phyloP scores from a whole-genome alignment of 1,140 invertebrate species.

The Epicauta chinensis region DNA sequence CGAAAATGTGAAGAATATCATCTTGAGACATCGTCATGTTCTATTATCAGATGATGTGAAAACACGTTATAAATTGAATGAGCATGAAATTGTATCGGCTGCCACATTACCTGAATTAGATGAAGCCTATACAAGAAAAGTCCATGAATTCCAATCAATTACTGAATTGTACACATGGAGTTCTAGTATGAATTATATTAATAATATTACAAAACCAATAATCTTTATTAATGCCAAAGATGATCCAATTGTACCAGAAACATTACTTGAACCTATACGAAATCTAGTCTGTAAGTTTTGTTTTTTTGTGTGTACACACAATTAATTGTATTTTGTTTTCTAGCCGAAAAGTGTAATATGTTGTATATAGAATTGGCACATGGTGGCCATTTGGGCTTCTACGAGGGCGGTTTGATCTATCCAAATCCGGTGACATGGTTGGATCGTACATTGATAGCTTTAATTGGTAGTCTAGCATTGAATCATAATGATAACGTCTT shows the following conservation, averaged over 20 bases:
- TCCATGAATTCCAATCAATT: slow-evolving; percentile 71
- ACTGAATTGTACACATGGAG: slow-evolving; percentile 76
- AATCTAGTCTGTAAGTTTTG: slow-evolving; percentile 65
- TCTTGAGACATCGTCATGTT: slow-evolving; percentile 69
- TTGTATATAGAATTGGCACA: slow-evolving; percentile 77
- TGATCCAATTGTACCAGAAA: slow-evolving; percentile 80
- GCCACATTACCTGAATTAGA: slow-evolving; percentile 82
- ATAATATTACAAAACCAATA: slow-evolving; percentile 74
- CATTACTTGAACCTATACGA: slow-evolving; percentile 63
- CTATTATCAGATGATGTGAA: slow-evolving; percentile 71
- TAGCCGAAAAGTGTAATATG: slow-evolving; percentile 60
- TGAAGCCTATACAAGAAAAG: slow-evolving; percentile 76
- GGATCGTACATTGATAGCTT: slow-evolving; percentile 71
- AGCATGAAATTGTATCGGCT: slow-evolving; percentile 74
- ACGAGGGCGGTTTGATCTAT: slow-evolving; percentile 77
- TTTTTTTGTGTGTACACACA: neutral
- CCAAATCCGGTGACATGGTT: slow-evolving; percentile 87
- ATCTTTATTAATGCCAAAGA: slow-evolving; percentile 83
- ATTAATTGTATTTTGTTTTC: slow-evolving; percentile 33
- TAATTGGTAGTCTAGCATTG: slow-evolving; percentile 62
- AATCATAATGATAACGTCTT: slow-evolving; percentile 43
- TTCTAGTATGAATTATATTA: slow-evolving; percentile 69
- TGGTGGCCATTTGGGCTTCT: slow-evolving; percentile 89
- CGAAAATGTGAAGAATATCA: slow-evolving; percentile 80
- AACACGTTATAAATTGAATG: slow-evolving; percentile 59